Conservation (phyloP, 1,140 invertebrate genomes). For the Hesperophylax magnus region DNA sequence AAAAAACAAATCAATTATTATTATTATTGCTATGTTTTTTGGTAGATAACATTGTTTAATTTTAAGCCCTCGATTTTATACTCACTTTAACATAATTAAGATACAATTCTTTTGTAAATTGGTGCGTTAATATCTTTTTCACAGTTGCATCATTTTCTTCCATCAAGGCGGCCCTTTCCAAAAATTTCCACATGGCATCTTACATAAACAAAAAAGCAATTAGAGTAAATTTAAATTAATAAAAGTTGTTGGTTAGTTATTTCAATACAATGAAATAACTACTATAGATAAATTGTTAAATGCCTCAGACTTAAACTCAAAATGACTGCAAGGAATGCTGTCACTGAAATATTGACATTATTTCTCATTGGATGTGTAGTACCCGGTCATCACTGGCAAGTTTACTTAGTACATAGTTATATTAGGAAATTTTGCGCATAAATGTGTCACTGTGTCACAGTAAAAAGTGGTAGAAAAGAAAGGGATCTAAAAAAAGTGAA, state of each 20-base stretch:
- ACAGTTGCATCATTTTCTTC: conserved; percentile 23
- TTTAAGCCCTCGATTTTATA: not conserved
- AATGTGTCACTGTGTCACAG: not conserved
- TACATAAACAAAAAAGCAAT: not conserved
- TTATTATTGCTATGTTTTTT: too few relatives aligned
- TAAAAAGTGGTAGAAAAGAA: not conserved
- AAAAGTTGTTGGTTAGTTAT: not conserved
- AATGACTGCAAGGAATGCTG: conserved; percentile 46
- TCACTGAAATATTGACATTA: conserved; percentile 41
- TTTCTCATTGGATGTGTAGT: conserved; percentile 46
- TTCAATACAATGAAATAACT: too few relatives aligned
- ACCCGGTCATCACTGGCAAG: conserved; percentile 49
- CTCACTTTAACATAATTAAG: conserved; percentile 51
- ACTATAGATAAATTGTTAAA: not conserved
- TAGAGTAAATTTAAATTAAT: not conserved
- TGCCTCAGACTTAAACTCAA: conserved; percentile 55
- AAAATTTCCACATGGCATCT: conserved; percentile 51
- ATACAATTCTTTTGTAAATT: conserved; percentile 52
- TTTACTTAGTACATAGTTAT: not conserved
- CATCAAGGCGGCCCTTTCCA: conserved; percentile 48
- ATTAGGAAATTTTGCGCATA: not conserved
- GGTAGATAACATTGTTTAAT: too few relatives aligned
- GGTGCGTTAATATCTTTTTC: conserved; percentile 48
- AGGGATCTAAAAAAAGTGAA: too few relatives aligned
- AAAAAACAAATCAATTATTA: too few relatives aligned